These are phyloP conservation scores for Psococerastis gibbosa DNA, from an alignment of 2,888 invertebrate genomes.

Conservation along the genomic window DNA sequence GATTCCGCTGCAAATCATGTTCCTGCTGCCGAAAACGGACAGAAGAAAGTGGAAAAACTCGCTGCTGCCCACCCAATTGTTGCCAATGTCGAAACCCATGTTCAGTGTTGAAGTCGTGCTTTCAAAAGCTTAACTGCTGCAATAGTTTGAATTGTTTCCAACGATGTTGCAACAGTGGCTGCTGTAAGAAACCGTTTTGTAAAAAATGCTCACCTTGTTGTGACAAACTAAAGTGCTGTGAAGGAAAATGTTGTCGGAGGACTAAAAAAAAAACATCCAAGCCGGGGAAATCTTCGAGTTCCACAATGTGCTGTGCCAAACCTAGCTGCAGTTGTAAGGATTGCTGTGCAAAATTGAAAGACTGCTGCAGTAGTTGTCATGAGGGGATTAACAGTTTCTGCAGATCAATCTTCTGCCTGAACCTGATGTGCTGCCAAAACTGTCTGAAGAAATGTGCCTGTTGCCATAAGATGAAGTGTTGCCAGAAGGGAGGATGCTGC, in stretches of 20 bases:
- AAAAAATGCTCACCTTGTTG: constrained; percentile 12
- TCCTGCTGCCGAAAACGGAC: background rate
- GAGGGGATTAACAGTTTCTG: constrained; percentile 13
- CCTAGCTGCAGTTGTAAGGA: constrained; percentile 2
- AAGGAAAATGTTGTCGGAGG: constrained; percentile 10
- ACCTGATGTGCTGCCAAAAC: constrained; percentile 16
- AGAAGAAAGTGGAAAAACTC: background rate
- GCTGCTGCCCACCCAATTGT: constrained; percentile 1
- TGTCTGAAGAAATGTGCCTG: constrained; percentile 12
- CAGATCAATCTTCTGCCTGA: constrained; percentile 16
- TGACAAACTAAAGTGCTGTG: constrained; percentile 14
- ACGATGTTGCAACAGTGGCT: constrained; percentile 13
- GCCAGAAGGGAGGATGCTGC: constrained; percentile 15
- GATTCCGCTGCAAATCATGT: constrained; percentile 16
- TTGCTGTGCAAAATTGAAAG: constrained; percentile 8
- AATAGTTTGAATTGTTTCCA: constrained; percentile 7
- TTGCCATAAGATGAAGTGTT: constrained; percentile 12
- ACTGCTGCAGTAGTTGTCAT: constrained; percentile 12
- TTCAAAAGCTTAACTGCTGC: background rate
- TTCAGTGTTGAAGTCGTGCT: background rate
- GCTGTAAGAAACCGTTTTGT: constrained; percentile 12
- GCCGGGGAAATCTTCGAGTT: background rate
- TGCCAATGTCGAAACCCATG: constrained; percentile 10
- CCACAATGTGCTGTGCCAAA: constrained; percentile 11
- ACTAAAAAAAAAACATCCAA: constrained; percentile 3